Base-by-base conservation (phyloP, 1,140 invertebrate genomes). In the Aphelenchoides besseyi region DNA sequence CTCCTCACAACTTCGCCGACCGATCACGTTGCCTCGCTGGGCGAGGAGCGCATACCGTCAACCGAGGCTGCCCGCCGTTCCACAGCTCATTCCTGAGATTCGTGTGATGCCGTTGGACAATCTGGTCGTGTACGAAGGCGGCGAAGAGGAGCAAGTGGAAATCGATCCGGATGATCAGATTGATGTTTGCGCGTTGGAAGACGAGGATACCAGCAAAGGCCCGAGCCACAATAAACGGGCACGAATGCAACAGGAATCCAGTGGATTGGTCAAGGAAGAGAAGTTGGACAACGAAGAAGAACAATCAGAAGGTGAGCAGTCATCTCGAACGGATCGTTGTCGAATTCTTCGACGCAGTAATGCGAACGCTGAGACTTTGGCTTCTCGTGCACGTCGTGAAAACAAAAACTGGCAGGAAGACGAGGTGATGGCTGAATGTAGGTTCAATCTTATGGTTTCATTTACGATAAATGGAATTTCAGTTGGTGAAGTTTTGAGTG, bases 121-220 rank as follows among this genome's bases (percentile, higher is more conserved):
- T 12, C 36, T 66, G 16, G 30, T 66, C 12, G 18, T 36, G 16
- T 66, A 33, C 30, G 30, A 37, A 2, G 36, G 36, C 32, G 36
- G n/a, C 1, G 63, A 35, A 12, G 63, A 66, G 36, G 36, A 36
- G 12, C 55, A 59, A 33, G 18, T 59, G 5, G 55, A 59, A 33
- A 18, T 18, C 16, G 63, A 66, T 29, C 30, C 32, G 12, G 63
- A 66, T 33, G 32, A 33, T 3, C 63, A 66, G 30, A 32, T 66
- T 37, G 63, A 66, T 53, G 63, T 66, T 30, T 66, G 63, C 3
- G 63, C 63, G 12, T 12, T 66, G 12, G 63, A 66, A 53, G 30
- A 26, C 1, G 63, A 66, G 5, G 18, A 59, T 12, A n/a, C 5
- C 18, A 12, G 55, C 5, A 18, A 33, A 5, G 55, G 5, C 5